These are phyloP conservation scores for Perca flavescens DNA, from an alignment of 2,113 vertebrate genomes.

Conservation along the genomic window DNA sequence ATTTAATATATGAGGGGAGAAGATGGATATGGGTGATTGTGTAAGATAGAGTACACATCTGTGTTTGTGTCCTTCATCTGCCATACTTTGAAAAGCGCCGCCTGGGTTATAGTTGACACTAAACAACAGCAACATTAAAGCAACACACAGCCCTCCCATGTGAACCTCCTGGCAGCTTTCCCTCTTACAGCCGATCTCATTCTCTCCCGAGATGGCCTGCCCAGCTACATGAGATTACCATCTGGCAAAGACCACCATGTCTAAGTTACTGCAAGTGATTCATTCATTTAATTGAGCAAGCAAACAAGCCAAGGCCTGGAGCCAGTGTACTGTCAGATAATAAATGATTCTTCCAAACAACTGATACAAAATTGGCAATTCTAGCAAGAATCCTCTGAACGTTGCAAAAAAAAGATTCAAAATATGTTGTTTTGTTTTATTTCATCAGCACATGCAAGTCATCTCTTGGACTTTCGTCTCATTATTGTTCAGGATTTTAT, in stretches of 20 bases:
- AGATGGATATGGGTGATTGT: neutral
- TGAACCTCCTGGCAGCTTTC: constrained; percentile 39
- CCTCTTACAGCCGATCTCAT: constrained; percentile 36
- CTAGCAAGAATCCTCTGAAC: neutral
- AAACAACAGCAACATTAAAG: constrained; percentile 38
- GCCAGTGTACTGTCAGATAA: constrained; percentile 38
- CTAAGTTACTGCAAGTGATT: constrained; percentile 61
- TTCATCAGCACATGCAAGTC: neutral
- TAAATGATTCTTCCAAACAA: constrained; percentile 35
- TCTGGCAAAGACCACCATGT: constrained; percentile 63
- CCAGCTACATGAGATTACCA: constrained; percentile 54
- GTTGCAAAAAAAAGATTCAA: constrained; percentile 27
- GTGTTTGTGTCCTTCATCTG: neutral
- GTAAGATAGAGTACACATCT: neutral
- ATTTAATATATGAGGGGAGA: neutral
- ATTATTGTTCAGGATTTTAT: neutral
- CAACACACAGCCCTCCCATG: constrained; percentile 32
- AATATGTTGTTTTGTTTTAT: constrained; percentile 20
- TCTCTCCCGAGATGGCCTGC: constrained; percentile 35
- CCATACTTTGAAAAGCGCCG: constrained; percentile 3
- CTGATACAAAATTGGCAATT: constrained; percentile 10
- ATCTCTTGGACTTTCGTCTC: neutral
- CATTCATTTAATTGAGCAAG: constrained; percentile 64
- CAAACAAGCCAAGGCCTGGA: constrained; percentile 49
- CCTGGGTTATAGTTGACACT: constrained; percentile 14